Conservation (phyloP, 2,797 vertebrate species). For the Podarcis lilfordi region DNA sequence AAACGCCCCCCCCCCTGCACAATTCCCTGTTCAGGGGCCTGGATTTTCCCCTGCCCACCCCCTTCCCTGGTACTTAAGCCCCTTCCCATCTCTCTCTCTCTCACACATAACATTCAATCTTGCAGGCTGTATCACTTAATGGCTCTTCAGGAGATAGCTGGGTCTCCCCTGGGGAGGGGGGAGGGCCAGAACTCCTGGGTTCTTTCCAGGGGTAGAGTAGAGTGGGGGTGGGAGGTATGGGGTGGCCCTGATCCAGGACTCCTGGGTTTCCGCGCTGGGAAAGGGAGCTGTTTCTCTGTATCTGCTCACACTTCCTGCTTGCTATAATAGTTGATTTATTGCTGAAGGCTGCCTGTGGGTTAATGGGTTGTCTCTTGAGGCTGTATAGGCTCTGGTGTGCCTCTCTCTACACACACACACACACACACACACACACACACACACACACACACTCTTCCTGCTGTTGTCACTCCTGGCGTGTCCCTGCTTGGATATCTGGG, state of each 20-base stretch:
- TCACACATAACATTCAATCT: background rate
- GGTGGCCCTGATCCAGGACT: background rate
- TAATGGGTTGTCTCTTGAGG: slow-evolving; percentile 19
- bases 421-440: background rate
- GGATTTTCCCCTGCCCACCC: background rate
- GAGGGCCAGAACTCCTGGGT: background rate
- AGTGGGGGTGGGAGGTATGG: rapidly evolving
- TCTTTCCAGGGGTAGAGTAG: background rate
- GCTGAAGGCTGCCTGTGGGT: background rate
- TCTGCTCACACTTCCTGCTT: background rate
- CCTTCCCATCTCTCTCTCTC: no score
- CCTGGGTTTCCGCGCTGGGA: background rate
- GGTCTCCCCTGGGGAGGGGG: background rate
- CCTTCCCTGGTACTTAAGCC: background rate
- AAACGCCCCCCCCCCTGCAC: no score
- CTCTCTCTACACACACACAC: no score
- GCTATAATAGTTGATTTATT: background rate
- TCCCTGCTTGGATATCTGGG: no score
- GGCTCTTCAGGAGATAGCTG: background rate
- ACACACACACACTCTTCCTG: background rate
- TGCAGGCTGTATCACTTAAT: background rate
- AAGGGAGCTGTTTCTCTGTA: background rate
- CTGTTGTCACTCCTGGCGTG: background rate
- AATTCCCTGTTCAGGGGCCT: no score
- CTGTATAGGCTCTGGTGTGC: background rate